Percentiles rank a stretch among this genome's conserved stretches.
Evolutionary conservation across 2,888 invertebrate species (phyloP).

Genomic region (Cheiracanthium punctorium): DNA sequence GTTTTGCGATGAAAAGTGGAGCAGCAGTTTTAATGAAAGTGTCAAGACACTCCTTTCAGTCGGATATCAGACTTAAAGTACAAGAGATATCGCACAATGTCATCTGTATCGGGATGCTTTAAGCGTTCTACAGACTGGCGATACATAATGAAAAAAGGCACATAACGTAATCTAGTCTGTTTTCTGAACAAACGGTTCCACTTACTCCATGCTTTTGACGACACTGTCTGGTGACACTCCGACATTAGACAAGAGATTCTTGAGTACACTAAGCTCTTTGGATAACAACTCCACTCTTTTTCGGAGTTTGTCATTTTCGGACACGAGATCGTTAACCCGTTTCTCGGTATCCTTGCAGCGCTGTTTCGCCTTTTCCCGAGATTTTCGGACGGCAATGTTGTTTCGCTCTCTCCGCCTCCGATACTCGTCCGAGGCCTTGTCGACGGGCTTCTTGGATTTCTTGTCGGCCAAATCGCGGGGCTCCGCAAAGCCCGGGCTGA

Average conservation of each 20-base stretch:
- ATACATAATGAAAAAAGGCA: slow-evolving; percentile 31
- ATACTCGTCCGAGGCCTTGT: slow-evolving; percentile 95
- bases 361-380: slow-evolving; percentile 96
- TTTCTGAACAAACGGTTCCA: background rate
- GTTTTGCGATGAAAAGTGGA: too few relatives aligned
- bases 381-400: slow-evolving; percentile 96
- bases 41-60: background rate
- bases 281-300: slow-evolving; percentile 93
- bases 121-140: slow-evolving; percentile 27
- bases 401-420: slow-evolving; percentile 92
- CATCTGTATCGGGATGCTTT: slow-evolving; percentile 51
- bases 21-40: background rate
- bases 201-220: slow-evolving; percentile 31
- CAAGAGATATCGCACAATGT: slow-evolving; percentile 54
- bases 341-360: slow-evolving; percentile 94
- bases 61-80: slow-evolving; percentile 64
- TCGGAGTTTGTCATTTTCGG: slow-evolving; percentile 93
- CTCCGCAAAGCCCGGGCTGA: slow-evolving; percentile 24
- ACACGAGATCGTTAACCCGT: slow-evolving; percentile 89
- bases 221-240: slow-evolving; percentile 79
- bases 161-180: background rate
- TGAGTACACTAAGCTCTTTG: slow-evolving; percentile 90
- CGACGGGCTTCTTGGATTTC: slow-evolving; percentile 54
- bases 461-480: slow-evolving; percentile 18
- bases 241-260: slow-evolving; percentile 84